Evolutionary conservation across 2,888 invertebrate genomes (phyloP), one percentile per base, ranked within the genome.

Genomic region (Hecatera dysodea): DNA sequence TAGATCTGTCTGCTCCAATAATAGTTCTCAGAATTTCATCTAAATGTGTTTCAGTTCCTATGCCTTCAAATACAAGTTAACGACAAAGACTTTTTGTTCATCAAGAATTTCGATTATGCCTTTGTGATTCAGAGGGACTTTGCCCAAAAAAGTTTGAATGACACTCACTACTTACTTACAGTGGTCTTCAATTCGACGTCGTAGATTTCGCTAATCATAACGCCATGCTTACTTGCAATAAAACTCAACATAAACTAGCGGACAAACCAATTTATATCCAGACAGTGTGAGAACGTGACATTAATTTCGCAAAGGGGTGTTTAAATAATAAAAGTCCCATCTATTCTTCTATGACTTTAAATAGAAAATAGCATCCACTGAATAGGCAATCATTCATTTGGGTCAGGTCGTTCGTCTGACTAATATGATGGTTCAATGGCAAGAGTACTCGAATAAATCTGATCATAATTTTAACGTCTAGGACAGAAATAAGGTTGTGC

Each of bases 381-480:
- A 77, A 82, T 76, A 71, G 77, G 73, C 88, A 81, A 82, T 87
- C 74, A 83, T 86, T 86, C 75, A 85, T 86, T 81, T 81, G 77
- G 81, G 83, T 81, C 80, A 81, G 70, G 70, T 66, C 63, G 69
- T 72, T 80, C 72, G 70, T 74, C 71, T 42, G 50, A 50, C 48
- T 52, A 24, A 60, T 46, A 53, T 57, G 62, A 12, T 17, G 33
- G 44, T 57, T 67, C 57, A 75, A 52, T 60, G 39, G 50, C 59
- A 65, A 46, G 53, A 36, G 27, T 67, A 83, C 70, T 81, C 72
- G 52, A 68, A 57, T 59, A 59, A 71, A 71, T 73, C 66, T 53
- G 27, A 53, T 44, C 36, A 19, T 55, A 46, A 44, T 80, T 65
- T 73, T 65, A 24, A 46, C 79, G 72, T 48, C 19, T 42, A 19